phyloP scores from a whole-genome alignment of 2,113 vertebrate species.

The Paralichthys olivaceus region DNA sequence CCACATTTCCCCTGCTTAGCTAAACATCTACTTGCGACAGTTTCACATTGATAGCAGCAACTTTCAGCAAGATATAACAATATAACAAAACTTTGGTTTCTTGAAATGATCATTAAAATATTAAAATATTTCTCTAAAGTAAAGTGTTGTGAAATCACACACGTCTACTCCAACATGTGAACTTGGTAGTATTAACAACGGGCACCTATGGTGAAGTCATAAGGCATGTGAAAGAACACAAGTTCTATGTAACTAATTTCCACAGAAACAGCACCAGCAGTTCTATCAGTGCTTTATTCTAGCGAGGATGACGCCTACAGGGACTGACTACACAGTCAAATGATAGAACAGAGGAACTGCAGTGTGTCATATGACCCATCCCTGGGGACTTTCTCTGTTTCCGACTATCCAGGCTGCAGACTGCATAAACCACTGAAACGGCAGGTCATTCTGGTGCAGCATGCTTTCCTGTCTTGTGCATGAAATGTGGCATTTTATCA shows the following conservation, averaged over 20 bases:
- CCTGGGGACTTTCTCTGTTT: slow-evolving; percentile 66
- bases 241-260: slow-evolving; percentile 20
- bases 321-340: slow-evolving; percentile 71
- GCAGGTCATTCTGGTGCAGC: slow-evolving; percentile 49
- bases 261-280: slow-evolving; percentile 25
- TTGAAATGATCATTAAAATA: too few relatives aligned
- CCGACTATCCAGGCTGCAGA: slow-evolving; percentile 42
- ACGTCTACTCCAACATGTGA: neutral
- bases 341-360: slow-evolving; percentile 72
- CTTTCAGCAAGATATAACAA: too few relatives aligned
- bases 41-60: neutral
- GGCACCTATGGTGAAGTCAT: slow-evolving; percentile 46
- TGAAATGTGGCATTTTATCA: slow-evolving; percentile 62
- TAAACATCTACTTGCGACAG: neutral
- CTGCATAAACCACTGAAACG: slow-evolving; percentile 49
- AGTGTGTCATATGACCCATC: slow-evolving; percentile 74
- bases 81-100: too few relatives aligned
- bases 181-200: neutral
- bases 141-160: too few relatives aligned
- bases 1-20: neutral
- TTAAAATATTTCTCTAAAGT: neutral
- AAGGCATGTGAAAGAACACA: slow-evolving; percentile 38
- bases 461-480: slow-evolving; percentile 40
- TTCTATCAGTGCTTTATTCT: slow-evolving; percentile 67
- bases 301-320: slow-evolving; percentile 62